Evolutionary conservation across 2,888 invertebrate species (phyloP), one percentile per base, ranked within the genome.

Genomic region (Temnothorax ravouxi): DNA sequence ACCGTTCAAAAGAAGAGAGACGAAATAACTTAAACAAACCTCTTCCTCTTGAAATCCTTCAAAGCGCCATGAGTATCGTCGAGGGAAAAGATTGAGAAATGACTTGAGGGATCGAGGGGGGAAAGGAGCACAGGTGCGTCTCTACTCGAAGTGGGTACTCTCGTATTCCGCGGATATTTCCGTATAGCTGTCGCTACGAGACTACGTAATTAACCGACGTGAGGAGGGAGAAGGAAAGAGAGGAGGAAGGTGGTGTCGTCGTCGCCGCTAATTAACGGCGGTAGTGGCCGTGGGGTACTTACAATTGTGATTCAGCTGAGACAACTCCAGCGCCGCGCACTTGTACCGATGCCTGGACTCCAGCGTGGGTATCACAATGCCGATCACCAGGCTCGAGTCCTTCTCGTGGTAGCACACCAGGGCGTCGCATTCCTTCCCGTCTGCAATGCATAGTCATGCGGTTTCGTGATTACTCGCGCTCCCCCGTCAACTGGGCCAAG

Each of bases 311-410:
- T 95, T 95, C 84, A 95, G 94, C 50, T 95, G 95, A 76, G 96
- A 94, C 11, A 96, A 95, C 90, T 95, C 95, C 77, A 95, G 95
- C n/a, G 96, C 94, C 87, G 95, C 95, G 91, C 96, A 97, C 77
- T 96, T 96, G 95, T 97, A 97, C 90, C 96, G 95, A 95, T 97
- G 96, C 92, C 96, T 96, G 83, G 95, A 95, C 88, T 96, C 95
- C 81, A 97, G 95, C 0, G 96, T 96, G 0, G 97, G 96, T 88
- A 97, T 94, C 87, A 97, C 93, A 69, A 96, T 96, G 67, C 96
- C 97, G 75, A 96, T 95, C 1, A 96, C 96, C 90, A 97, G 93
- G 92, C 96, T 96, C 1, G 96, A 95, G 95, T 97, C 97, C 90
- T 96, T 96, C 82, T 95, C 95, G 86, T 96, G 96, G 95, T 96